Conservation (phyloP, 2,113 vertebrate genomes). For the Columba janthina region DNA sequence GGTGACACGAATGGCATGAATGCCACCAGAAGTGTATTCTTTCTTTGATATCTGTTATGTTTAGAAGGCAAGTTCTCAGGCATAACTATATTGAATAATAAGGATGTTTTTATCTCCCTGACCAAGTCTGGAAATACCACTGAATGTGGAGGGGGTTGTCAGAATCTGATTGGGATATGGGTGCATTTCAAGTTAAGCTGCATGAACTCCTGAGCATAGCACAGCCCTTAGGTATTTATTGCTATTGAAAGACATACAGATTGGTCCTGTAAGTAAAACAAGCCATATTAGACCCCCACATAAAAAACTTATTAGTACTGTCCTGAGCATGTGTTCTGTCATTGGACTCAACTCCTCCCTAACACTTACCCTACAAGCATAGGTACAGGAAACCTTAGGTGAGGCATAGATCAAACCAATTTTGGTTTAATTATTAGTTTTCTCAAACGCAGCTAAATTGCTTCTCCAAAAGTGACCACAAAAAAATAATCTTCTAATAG, state of each 20-base stretch:
- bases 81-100: fast-evolving
- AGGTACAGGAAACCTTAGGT: neutral
- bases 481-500: neutral
- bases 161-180: neutral
- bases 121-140: neutral
- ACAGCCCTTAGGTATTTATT: neutral
- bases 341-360: neutral
- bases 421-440: neutral
- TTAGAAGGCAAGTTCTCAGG: neutral
- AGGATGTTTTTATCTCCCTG: neutral
- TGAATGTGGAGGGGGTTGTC: neutral
- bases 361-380: neutral
- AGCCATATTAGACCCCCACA: neutral
- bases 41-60: neutral
- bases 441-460: neutral
- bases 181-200: neutral
- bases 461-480: neutral
- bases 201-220: neutral
- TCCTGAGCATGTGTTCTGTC: neutral
- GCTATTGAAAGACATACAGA: neutral
- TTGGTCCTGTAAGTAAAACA: neutral
- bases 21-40: neutral
- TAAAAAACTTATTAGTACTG: neutral
- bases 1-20: neutral
- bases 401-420: neutral